A percentile compares a stretch with the other conserved stretches of the same genome.
phyloP scores from a whole-genome alignment of 2,113 vertebrate genomes.

The Baryphthengus martii region DNA sequence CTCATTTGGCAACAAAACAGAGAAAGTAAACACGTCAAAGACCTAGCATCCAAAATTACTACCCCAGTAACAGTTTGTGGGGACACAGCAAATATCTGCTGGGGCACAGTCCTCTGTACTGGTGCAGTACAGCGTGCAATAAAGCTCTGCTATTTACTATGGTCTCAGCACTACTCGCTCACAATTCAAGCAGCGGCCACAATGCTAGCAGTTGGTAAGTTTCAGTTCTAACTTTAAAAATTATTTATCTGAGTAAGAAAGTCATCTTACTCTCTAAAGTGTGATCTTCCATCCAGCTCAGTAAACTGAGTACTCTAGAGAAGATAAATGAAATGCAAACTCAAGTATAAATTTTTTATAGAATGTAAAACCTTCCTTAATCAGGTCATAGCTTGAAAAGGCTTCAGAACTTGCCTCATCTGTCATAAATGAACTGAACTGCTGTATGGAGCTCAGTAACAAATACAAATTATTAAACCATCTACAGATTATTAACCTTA shows the following conservation, averaged over 20 bases:
- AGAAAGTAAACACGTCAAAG: background rate
- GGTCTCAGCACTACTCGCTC: background rate
- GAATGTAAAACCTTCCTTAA: background rate
- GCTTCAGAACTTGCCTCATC: background rate
- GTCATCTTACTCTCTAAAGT: background rate
- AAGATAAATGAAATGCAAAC: background rate
- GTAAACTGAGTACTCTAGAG: background rate
- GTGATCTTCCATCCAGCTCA: background rate
- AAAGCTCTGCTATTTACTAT: background rate
- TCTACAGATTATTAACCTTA: background rate
- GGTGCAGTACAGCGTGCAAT: rapidly evolving
- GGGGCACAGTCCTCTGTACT: background rate
- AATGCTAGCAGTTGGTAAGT: background rate
- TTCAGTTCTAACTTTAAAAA: background rate
- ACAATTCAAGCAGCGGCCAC: background rate
- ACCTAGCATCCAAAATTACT: background rate
- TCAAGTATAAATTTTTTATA: background rate
- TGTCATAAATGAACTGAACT: background rate
- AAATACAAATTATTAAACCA: background rate
- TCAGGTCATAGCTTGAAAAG: background rate
- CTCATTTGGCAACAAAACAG: background rate
- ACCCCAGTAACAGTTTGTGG: background rate
- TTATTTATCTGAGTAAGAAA: background rate
- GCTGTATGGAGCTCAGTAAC: background rate
- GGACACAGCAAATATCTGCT: background rate